Evolutionary conservation across 64 coral and sea anemone species (phyloP).

Genomic region (Actinia equina): DNA sequence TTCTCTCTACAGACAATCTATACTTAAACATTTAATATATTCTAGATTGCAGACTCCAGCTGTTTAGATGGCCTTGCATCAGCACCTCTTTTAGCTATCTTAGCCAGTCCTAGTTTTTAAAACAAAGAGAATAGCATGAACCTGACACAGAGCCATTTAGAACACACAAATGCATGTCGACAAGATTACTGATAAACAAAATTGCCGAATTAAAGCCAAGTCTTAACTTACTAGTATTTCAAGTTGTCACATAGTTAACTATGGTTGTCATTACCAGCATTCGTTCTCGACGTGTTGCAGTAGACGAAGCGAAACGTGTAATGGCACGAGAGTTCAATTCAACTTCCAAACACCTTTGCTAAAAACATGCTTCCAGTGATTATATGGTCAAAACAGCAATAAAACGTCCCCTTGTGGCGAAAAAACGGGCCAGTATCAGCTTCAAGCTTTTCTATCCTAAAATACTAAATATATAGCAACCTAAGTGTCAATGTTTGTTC

Average conservation of each 20-base stretch:
- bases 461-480: background rate
- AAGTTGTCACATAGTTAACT: no score
- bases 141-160: no score
- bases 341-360: background rate
- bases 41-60: no score
- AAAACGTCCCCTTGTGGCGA: background rate
- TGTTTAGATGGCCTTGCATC: no score
- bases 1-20: background rate
- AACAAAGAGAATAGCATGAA: no score
- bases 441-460: background rate
- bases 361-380: background rate
- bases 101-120: no score
- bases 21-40: no score
- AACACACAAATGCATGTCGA: no score
- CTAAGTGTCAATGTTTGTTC: background rate
- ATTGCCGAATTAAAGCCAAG: background rate
- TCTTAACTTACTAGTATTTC: background rate
- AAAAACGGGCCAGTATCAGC: background rate
- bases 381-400: background rate
- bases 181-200: background rate
- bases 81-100: no score
- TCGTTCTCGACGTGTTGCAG: background rate
- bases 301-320: background rate
- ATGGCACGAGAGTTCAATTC: background rate
- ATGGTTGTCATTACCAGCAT: background rate